Conservation (phyloP, 2,797 vertebrate genomes). For the Tokudaia muenninki region DNA sequence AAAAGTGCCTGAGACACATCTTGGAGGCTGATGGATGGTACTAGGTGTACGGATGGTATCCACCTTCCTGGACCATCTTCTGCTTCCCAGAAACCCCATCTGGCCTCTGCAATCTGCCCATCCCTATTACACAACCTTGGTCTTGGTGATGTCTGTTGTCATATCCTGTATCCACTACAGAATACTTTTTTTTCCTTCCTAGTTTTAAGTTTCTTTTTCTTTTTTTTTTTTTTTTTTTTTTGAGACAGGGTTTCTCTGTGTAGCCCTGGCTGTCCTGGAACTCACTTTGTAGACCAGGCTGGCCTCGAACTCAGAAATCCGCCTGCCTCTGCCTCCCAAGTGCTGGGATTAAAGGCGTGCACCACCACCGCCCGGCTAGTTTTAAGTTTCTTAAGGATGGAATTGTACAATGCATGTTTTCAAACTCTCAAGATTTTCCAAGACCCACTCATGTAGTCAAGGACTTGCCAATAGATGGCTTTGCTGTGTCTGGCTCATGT, state of each 20-base stretch:
- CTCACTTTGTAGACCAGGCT: too few species aligned
- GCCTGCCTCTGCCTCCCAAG: too few species aligned
- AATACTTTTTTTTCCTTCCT: not conserved
- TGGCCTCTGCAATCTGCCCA: not conserved
- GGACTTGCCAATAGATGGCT: not conserved
- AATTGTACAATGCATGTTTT: not conserved
- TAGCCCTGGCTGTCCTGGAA: too few species aligned
- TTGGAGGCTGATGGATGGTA: not conserved
- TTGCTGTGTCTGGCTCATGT: not conserved
- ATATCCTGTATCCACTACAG: not conserved
- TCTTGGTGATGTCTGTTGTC: not conserved
- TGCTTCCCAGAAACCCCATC: not conserved
- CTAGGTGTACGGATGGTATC: not conserved
- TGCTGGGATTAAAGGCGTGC: too few species aligned
- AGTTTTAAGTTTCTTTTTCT: not conserved
- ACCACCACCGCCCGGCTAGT: too few species aligned
- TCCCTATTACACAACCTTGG: not conserved
- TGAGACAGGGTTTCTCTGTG: too few species aligned
- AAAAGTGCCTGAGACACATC: not conserved
- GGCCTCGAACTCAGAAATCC: too few species aligned
- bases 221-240: too few species aligned
- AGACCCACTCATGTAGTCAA: not conserved
- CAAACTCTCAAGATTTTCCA: not conserved
- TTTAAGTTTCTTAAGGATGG: not conserved
- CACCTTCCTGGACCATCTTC: not conserved